Evolutionary conservation across 1,140 invertebrate species (phyloP), one percentile per base, ranked within the genome.

Genomic region (Uloborus diversus): DNA sequence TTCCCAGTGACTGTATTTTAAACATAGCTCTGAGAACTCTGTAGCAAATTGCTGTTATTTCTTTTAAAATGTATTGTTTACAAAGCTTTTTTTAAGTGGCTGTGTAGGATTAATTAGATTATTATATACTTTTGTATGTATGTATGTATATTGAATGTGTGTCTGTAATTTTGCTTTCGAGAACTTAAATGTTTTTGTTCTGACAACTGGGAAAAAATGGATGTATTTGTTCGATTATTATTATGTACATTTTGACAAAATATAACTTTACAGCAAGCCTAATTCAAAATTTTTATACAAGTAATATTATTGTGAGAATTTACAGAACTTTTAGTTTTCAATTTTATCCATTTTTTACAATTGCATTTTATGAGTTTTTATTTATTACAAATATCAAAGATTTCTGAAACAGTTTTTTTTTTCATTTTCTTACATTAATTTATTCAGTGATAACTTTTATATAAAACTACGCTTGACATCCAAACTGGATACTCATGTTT

Each of bases 81-180:
- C 73, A 78, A 78, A 78, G 73, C 73, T 78, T 78, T 78, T 64
- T 56, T 7, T 30, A 78, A 78, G 73, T 78, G 73, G 73, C 73
- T 78, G 42, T 64, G 57, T 75, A 75, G 71, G 20, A 20, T 64
- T 17, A 25, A 27, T 28, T 76, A 65, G 73, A 53, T 56, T 42
- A 35, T 70, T 33, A 20, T 57, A 51, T 75, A 49, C 9, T 65
- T 35, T 37, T 75, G 71, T 20, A 61, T 73, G 69, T 47, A 25
- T 42, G 73, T 20, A 64, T 75, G 71, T 53, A 30, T 32, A 25
- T 56, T 78, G 59, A 78, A 53, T 78, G 73, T 33, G 32, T 35
- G 25, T 65, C n/a, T 65, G 17, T 62, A 37, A 78, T 65, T 14
- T 20, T 66, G 23, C 33, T 65, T 42, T 20, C 23, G 9, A 7